Conservation (phyloP, 1,140 invertebrate genomes). For the Melitaea cinxia region DNA sequence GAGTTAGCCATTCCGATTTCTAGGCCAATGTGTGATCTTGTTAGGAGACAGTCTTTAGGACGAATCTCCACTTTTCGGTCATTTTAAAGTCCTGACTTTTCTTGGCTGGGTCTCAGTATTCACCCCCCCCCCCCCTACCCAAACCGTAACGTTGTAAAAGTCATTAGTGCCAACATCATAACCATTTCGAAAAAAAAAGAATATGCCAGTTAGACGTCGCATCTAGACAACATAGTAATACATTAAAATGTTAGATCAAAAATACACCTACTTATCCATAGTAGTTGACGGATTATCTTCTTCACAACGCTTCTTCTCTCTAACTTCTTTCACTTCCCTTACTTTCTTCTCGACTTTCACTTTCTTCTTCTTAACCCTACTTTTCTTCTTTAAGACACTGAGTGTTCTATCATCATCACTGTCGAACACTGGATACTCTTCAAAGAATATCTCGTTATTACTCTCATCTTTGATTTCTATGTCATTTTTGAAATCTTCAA, state of each 20-base stretch:
- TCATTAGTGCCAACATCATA: too few species aligned
- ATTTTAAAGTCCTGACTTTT: too few species aligned
- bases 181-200: too few species aligned
- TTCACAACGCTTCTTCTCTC: slow-evolving; percentile 32
- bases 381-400: slow-evolving; percentile 55
- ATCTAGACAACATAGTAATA: too few species aligned
- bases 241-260: neutral
- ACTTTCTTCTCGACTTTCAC: slow-evolving; percentile 44
- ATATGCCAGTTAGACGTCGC: too few species aligned
- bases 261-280: slow-evolving; percentile 61
- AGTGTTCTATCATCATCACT: slow-evolving; percentile 61
- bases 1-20: too few species aligned
- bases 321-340: slow-evolving; percentile 41
- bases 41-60: too few species aligned
- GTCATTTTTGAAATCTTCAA: slow-evolving; percentile 31
- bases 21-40: too few species aligned
- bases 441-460: slow-evolving; percentile 57
- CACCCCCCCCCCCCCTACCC: too few species aligned
- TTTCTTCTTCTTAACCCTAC: slow-evolving; percentile 46
- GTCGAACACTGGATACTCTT: slow-evolving; percentile 55
- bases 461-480: slow-evolving; percentile 54
- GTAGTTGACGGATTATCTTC: slow-evolving; percentile 51
- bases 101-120: too few species aligned
- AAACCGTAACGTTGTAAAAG: too few species aligned
- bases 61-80: too few species aligned